Percentiles rank a stretch among this genome's conserved stretches.
Evolutionary conservation across 2,888 invertebrate species (phyloP).

Genomic region (Argyresthia albistria): DNA sequence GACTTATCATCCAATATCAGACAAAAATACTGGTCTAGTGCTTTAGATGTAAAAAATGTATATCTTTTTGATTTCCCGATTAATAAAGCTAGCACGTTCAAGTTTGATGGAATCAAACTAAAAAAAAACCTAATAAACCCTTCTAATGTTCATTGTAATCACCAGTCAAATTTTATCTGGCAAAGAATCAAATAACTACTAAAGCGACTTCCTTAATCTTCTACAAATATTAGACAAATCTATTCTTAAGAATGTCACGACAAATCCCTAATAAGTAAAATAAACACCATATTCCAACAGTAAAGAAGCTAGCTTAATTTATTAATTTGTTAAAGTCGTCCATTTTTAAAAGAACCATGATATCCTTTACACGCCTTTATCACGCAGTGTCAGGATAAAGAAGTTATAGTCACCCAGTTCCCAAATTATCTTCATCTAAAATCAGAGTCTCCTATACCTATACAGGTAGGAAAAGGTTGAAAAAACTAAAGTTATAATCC

Average conservation of each 20-base stretch:
- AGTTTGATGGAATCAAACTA: too few relatives aligned
- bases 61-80: too few relatives aligned
- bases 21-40: too few relatives aligned
- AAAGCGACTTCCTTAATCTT: slow-evolving; percentile 11
- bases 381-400: slow-evolving; percentile 20
- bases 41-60: too few relatives aligned
- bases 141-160: too few relatives aligned
- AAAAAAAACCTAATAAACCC: too few relatives aligned
- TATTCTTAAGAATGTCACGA: slow-evolving; percentile 55
- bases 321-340: slow-evolving; percentile 52
- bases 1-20: too few relatives aligned
- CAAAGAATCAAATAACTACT: slow-evolving; percentile 16
- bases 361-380: too few relatives aligned
- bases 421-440: slow-evolving; percentile 35
- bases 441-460: slow-evolving; percentile 34
- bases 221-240: slow-evolving; percentile 49
- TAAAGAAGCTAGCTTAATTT: slow-evolving; percentile 67
- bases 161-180: too few relatives aligned
- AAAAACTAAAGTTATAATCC: slow-evolving; percentile 69
- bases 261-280: slow-evolving; percentile 69
- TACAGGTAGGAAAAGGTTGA: slow-evolving; percentile 55
- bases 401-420: slow-evolving; percentile 37
- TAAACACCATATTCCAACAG: slow-evolving; percentile 67
- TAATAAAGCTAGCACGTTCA: too few relatives aligned
- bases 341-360: slow-evolving; percentile 9